These are phyloP conservation scores for Lordiphosa stackelbergi DNA, from an alignment of 1,140 invertebrate species.

Conservation along the genomic window DNA sequence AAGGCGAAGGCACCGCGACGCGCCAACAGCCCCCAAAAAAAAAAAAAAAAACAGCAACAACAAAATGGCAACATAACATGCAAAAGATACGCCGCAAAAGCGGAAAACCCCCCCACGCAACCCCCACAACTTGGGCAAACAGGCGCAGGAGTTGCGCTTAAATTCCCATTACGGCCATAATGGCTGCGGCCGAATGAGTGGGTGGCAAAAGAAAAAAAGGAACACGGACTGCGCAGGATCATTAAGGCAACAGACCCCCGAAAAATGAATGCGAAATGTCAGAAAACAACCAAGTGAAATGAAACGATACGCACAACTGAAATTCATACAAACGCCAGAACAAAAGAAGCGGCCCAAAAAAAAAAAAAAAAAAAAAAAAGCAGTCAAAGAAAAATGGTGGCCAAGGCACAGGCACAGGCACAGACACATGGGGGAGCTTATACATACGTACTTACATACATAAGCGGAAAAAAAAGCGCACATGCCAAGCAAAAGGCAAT, in stretches of 20 bases:
- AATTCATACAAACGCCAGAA: conserved; percentile 56
- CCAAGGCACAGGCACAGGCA: conserved; percentile 15
- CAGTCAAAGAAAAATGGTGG: conserved; percentile 42
- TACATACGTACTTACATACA: conserved; percentile 22
- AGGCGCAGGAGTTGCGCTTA: conserved; percentile 64
- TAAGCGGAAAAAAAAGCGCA: conserved; percentile 37
- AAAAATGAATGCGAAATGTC: conserved; percentile 54
- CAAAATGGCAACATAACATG: conserved; percentile 66
- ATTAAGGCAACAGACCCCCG: conserved; percentile 55
- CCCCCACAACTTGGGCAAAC: conserved; percentile 15
- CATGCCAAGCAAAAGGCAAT: conserved; percentile 49
- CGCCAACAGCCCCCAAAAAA: conserved; percentile 24
- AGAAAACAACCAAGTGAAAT: conserved; percentile 24
- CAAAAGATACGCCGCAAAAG: conserved; percentile 73
- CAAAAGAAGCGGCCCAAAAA: conserved; percentile 52
- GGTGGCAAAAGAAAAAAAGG: conserved; percentile 65
- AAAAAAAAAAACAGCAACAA: conserved; percentile 14
- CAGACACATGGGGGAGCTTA: conserved; percentile 56
- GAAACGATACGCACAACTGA: conserved; percentile 50
- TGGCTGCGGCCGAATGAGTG: conserved; percentile 50
- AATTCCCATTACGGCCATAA: conserved; percentile 74
- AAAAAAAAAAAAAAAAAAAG: conserved; percentile 18
- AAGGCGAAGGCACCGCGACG: conserved; percentile 20
- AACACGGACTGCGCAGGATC: conserved; percentile 71
- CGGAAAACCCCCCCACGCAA: conserved; percentile 50